Percentiles rank a stretch among this genome's conserved stretches.
Conservation (phyloP, 92 coral and sea anemone species). For the Palythoa heliodiscus region DNA sequence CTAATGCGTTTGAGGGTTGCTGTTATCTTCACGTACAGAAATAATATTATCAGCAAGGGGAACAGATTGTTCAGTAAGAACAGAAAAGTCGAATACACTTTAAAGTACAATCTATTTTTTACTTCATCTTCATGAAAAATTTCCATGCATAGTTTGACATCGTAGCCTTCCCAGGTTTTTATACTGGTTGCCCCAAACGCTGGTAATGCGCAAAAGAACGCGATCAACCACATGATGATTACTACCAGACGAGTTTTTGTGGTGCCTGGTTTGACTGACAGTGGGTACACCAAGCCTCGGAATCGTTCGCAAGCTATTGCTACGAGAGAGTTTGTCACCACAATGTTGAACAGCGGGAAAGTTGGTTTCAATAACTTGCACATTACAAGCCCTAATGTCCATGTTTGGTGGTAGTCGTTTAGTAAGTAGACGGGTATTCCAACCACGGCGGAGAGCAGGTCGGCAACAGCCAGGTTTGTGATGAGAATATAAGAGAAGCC, state of each 20-base stretch:
- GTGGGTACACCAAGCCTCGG: slow-evolving; percentile 81
- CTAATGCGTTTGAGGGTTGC: slow-evolving; percentile 66
- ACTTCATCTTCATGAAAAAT: slow-evolving; percentile 49
- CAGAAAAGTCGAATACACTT: slow-evolving; percentile 61
- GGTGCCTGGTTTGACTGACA: slow-evolving; percentile 72
- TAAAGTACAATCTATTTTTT: slow-evolving; percentile 43
- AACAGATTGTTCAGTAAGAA: slow-evolving; percentile 61
- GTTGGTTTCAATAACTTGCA: slow-evolving; percentile 79
- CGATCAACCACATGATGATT: slow-evolving; percentile 71
- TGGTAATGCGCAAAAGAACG: slow-evolving; percentile 72
- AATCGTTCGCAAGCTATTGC: slow-evolving; percentile 88
- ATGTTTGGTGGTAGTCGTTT: slow-evolving; percentile 48
- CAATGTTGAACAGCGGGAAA: slow-evolving; percentile 69
- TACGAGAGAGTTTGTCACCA: slow-evolving; percentile 79
- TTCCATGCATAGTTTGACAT: slow-evolving; percentile 51
- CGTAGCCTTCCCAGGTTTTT: not conserved
- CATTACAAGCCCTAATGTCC: slow-evolving; percentile 74
- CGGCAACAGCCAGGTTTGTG: slow-evolving; percentile 80
- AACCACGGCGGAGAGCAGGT: slow-evolving; percentile 57
- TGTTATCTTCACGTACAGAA: slow-evolving; percentile 67
- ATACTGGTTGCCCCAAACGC: slow-evolving; percentile 62
- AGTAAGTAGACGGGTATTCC: slow-evolving; percentile 64
- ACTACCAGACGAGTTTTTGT: slow-evolving; percentile 74
- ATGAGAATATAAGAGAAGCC: slow-evolving; percentile 67
- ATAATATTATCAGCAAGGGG: slow-evolving; percentile 68